A percentile compares a stretch with the other conserved stretches of the same genome.
Conservation (phyloP, 2,113 vertebrate genomes). For the Vulpes lagopus region DNA sequence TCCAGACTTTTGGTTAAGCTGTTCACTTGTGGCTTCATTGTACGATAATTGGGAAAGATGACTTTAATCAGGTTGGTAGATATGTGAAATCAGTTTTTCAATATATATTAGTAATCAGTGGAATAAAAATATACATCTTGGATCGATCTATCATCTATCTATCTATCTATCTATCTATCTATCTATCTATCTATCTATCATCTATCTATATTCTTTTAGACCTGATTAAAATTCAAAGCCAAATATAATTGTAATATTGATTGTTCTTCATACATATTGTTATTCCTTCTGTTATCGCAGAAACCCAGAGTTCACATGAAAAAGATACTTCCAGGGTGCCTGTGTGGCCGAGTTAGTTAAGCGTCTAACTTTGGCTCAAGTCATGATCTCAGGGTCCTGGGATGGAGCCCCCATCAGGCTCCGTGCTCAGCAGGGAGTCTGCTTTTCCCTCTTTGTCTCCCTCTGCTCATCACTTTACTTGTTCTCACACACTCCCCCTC, state of each 20-base stretch:
- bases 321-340: background rate
- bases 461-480: background rate
- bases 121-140: background rate
- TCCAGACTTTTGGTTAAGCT: background rate
- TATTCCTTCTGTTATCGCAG: background rate
- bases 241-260: background rate
- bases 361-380: background rate
- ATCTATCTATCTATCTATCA: background rate
- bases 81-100: background rate
- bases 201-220: background rate
- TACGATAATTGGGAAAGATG: background rate
- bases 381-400: background rate
- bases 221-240: conserved; percentile 39
- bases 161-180: background rate
- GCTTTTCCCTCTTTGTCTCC: background rate
- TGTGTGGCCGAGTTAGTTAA: background rate
- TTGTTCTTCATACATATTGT: background rate
- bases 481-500: background rate
- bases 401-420: background rate
- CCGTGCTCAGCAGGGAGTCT: background rate
- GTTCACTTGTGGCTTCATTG: background rate
- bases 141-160: background rate
- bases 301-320: background rate
- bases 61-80: background rate
- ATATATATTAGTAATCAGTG: background rate